Evolutionary conservation across 1,140 invertebrate genomes (phyloP).

Genomic region (Microplitis demolitor): DNA sequence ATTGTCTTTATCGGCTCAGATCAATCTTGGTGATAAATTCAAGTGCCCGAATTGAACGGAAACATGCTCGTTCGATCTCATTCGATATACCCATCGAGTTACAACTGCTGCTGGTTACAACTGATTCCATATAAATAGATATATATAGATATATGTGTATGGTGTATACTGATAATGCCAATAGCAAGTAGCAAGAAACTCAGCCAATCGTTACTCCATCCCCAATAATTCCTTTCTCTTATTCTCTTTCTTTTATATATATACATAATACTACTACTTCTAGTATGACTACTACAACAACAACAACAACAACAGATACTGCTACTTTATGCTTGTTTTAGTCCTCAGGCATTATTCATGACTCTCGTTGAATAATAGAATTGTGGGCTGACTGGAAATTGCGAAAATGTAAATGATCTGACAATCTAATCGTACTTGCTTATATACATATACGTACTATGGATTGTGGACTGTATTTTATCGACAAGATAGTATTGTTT

Average conservation of each 20-base stretch:
- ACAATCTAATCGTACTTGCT: background rate
- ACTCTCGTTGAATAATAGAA: slow-evolving; percentile 10
- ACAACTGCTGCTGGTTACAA: too few species aligned
- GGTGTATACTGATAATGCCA: too few species aligned
- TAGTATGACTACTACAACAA: too few species aligned
- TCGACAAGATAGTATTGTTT: too few species aligned
- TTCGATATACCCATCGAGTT: background rate
- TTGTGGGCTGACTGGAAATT: background rate
- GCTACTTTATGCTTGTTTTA: background rate
- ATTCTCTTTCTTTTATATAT: background rate
- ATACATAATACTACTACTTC: too few species aligned
- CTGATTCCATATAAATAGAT: too few species aligned
- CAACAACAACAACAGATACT: too few species aligned
- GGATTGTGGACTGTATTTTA: too few species aligned
- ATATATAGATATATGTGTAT: too few species aligned
- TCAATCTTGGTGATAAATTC: slow-evolving; percentile 5
- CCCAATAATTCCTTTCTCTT: background rate
- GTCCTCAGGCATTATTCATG: slow-evolving; percentile 13
- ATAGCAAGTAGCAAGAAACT: background rate
- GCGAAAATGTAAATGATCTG: slow-evolving; percentile 4
- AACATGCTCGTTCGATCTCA: background rate
- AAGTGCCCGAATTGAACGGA: slow-evolving; percentile 1
- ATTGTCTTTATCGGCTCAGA: slow-evolving; percentile 11
- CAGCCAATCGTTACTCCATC: background rate
- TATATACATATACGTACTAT: too few species aligned